phyloP scores from a whole-genome alignment of 1,140 invertebrate genomes.

The Drosophila parvula region DNA sequence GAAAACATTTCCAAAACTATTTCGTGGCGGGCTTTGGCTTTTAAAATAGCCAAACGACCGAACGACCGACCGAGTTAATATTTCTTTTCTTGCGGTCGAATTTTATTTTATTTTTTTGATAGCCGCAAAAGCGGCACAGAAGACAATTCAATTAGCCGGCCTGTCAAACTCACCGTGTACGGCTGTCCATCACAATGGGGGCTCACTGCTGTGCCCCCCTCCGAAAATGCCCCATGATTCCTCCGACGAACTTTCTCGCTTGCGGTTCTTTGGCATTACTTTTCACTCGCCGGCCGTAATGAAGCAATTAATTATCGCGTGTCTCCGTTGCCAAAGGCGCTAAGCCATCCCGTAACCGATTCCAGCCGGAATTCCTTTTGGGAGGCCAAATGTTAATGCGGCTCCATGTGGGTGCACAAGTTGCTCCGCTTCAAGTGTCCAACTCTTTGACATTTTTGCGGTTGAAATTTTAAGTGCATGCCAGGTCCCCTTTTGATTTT shows the following conservation, averaged over 20 bases:
- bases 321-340: slow-evolving; percentile 6
- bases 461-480: slow-evolving; percentile 75
- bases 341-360: slow-evolving; percentile 30
- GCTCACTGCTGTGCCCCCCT: not conserved
- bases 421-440: slow-evolving; percentile 73
- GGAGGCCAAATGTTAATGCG: slow-evolving; percentile 66
- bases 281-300: slow-evolving; percentile 60
- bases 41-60: slow-evolving; percentile 34
- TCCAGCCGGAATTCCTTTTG: slow-evolving; percentile 36
- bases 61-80: slow-evolving; percentile 31
- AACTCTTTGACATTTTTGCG: slow-evolving; percentile 80
- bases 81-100: slow-evolving; percentile 45
- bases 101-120: slow-evolving; percentile 41
- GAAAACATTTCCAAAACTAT: slow-evolving; percentile 59
- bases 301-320: slow-evolving; percentile 78
- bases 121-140: slow-evolving; percentile 29
- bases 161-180: slow-evolving; percentile 67
- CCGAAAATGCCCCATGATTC: slow-evolving; percentile 20
- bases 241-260: slow-evolving; percentile 17
- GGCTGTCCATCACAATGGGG: slow-evolving; percentile 50
- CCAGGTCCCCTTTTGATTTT: slow-evolving; percentile 16
- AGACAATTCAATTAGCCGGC: slow-evolving; percentile 79
- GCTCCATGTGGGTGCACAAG: slow-evolving; percentile 52
- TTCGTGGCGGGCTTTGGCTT: slow-evolving; percentile 21
- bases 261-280: slow-evolving; percentile 42